A percentile compares a stretch with the other conserved stretches of the same genome.
Evolutionary conservation across 2,113 vertebrate species (phyloP).

Genomic region (Eclectus roratus): DNA sequence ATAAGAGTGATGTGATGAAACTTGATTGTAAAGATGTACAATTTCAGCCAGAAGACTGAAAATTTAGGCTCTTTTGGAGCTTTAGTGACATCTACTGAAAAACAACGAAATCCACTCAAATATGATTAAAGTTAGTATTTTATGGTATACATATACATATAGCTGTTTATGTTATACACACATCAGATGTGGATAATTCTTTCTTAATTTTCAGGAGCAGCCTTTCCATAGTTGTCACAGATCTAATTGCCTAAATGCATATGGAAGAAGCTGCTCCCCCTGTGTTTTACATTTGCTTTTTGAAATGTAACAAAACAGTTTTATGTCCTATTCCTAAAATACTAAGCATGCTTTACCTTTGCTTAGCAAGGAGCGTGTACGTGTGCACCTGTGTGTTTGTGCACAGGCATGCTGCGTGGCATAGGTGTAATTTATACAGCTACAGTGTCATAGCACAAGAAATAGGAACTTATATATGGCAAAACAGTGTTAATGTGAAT

Average conservation of each 20-base stretch:
- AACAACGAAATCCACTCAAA: not conserved
- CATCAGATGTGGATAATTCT: not conserved
- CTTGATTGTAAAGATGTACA: not conserved
- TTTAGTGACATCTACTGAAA: constrained; percentile 59
- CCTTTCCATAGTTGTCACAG: not conserved
- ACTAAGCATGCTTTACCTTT: not conserved
- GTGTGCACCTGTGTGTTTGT: rapidly evolving
- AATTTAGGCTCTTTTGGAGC: not conserved
- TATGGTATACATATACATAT: not conserved
- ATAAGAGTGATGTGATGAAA: not conserved
- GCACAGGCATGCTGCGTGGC: rapidly evolving
- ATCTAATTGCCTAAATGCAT: not conserved
- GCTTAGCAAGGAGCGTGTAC: rapidly evolving
- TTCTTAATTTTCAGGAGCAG: not conserved
- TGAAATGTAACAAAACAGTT: not conserved
- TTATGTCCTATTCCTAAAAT: not conserved
- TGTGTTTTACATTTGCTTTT: not conserved
- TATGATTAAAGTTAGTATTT: not conserved
- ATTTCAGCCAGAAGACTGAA: not conserved
- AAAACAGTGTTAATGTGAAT: rapidly evolving
- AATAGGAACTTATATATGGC: rapidly evolving
- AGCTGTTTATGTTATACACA: not conserved
- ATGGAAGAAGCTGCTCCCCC: not conserved
- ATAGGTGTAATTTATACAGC: not conserved
- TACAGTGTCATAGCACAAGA: rapidly evolving